Base-by-base conservation (phyloP, 2,888 invertebrate genomes). In the Thecocarcelia acutangulata region DNA sequence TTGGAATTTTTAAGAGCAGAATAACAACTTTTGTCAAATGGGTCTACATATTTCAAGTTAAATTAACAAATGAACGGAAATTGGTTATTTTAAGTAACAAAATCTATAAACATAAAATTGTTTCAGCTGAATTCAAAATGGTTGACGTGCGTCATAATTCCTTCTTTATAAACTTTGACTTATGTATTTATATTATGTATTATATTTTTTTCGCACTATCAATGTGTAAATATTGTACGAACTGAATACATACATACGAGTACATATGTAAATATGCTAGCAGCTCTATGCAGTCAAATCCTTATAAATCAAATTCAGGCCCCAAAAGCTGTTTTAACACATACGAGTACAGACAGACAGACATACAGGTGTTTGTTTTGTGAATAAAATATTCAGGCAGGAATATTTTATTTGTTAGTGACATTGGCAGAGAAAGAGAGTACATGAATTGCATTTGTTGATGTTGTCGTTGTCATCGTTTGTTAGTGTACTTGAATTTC, bases 371-470 rank as follows among this genome's bases (percentile, higher is more conserved):
- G 46, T 56, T 64, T 73, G 40, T 73, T 33, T 73, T 46, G 37
- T 52, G 28, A 42, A 52, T 24, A 33, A 48, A 33, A 33, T 46
- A 69, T 61, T 19, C 46, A 56, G 63, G 74, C 40, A 56, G 63
- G 74, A 74, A 80, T 70, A 74, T 80, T 74, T 80, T 50, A 68
- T 74, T 64, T 58, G 54, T 33, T 58, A 80, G 56, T 74, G 74
- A 74, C 79, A 80, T 80, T 69, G 48, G 33, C 64, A 59, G 19
- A 64, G 17, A 37, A 37, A 37, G 64, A 50, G 33, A 21, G 48
- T 40, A 24, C 68, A 61, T 73, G 52, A 68, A 79, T 61, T 73
- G 66, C 48, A 28, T 56, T 17, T 54, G 44, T 15, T 44, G 44
- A 5, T 11, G 64, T 64, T 52, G 42, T 19, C 54, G 54, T 61